These are phyloP conservation scores for Capreolus pygargus DNA, from an alignment of 2,113 vertebrate species.

Conservation along the genomic window DNA sequence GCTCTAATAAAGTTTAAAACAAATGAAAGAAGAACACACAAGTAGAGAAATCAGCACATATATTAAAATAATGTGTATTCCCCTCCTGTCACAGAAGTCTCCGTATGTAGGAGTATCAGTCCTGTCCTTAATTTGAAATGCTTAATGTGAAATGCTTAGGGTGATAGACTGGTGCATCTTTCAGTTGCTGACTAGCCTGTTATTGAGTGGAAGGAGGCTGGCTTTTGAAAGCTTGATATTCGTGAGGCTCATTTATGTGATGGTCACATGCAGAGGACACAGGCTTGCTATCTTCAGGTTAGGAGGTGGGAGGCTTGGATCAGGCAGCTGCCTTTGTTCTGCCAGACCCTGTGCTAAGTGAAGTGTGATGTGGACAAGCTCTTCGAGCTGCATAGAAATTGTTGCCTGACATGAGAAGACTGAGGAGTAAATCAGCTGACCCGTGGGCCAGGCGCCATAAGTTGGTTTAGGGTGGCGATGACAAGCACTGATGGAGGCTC, in stretches of 20 bases:
- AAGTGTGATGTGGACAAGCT: neutral
- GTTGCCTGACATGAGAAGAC: accelerated
- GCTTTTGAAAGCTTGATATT: neutral
- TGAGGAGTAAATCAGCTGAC: neutral
- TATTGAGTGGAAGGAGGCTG: neutral
- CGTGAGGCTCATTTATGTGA: neutral
- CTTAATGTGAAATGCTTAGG: neutral
- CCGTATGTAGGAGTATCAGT: neutral
- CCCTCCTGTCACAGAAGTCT: neutral
- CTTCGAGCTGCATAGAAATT: neutral
- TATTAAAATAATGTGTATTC: neutral
- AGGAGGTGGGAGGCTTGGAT: too few species aligned
- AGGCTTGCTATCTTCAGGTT: neutral
- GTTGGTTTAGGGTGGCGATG: neutral
- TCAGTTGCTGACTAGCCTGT: neutral
- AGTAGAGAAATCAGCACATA: neutral
- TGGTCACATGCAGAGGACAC: neutral
- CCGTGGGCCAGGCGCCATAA: accelerated
- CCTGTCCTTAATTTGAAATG: neutral
- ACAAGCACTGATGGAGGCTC: neutral
- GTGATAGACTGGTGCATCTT: neutral
- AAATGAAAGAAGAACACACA: neutral
- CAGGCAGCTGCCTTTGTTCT: neutral
- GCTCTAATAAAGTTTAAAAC: neutral
- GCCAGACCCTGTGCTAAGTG: neutral